Evolutionary conservation across 2,888 invertebrate species (phyloP), one percentile per base, ranked within the genome.

Genomic region (Caenorhabditis japonica): DNA sequence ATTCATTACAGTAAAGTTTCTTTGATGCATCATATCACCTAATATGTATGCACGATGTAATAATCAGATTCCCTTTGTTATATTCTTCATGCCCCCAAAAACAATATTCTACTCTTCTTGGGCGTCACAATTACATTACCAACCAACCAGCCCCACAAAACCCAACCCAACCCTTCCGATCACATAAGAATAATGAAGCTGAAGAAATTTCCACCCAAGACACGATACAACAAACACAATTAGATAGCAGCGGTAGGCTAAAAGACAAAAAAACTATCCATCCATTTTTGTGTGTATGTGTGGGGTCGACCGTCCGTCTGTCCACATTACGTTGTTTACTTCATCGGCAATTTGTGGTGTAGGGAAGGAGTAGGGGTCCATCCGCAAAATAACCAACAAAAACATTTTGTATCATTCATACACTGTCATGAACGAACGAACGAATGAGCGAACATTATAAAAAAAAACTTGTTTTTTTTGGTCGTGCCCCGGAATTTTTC

Each of bases 31-130:
- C 56, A 36, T 15, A 25, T 51, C 51, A 51, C 56, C 25, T 34
- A 64, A 66, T 66, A 66, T 66, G 56, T 56, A 56, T 66, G 56
- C 66, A 56, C 34, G 66, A 66, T 66, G 66, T 66, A 66, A 66
- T 66, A 66, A 66, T 66, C 66, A 56, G 36, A 36, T 13, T 47
- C 44, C 33, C 51, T 43, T 66, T 56, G 56, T 66, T 66, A 51
- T 66, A 56, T 66, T 56, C 49, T 49, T 55, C 66, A 51, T 34
- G 21, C 38, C 51, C 51, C 19, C n/a, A n/a, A 49, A 43, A 66
- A 66, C 56, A 43, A 56, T 58, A 39, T 49, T 51, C 60, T 55
- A 64, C 64, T 64, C 49, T 64, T 64, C 64, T 49, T 49, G 64
- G 34, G n/a, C 23, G 56, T 44, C 56, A 66, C 56, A 56, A 66